Conservation (phyloP, 2,113 vertebrate species). For the Coreoperca whiteheadi region DNA sequence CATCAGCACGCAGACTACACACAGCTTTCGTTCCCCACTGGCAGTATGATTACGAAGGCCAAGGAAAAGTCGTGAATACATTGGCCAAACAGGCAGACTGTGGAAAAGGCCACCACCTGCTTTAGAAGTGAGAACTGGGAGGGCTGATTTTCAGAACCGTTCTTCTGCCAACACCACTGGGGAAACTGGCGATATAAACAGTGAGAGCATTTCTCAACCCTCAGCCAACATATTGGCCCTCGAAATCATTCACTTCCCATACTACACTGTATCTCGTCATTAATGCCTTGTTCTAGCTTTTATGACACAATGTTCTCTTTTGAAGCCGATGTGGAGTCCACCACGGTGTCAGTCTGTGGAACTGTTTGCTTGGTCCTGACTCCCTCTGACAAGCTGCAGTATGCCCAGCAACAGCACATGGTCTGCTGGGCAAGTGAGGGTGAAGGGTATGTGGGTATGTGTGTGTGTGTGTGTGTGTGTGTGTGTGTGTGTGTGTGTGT, state of each 20-base stretch:
- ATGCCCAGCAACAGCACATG: constrained; percentile 49
- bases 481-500: constrained; percentile 34
- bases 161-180: neutral
- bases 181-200: neutral
- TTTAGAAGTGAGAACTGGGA: neutral
- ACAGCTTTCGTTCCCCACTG: neutral
- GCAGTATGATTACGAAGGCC: neutral
- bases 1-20: neutral
- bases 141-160: neutral
- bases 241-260: no score
- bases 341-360: constrained; percentile 14
- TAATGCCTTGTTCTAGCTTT: neutral
- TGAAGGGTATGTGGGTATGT: neutral
- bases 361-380: constrained; percentile 26
- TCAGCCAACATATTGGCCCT: neutral
- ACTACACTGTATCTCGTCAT: neutral
- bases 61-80: constrained; percentile 1
- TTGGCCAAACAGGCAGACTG: neutral
- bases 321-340: neutral
- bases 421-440: constrained; percentile 17
- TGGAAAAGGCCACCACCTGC: constrained; percentile 7
- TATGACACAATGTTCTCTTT: neutral
- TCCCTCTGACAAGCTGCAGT: constrained; percentile 44
- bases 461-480: constrained; percentile 34
- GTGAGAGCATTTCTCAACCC: neutral